These are phyloP conservation scores for Myotis pilosus DNA, from an alignment of 2,797 vertebrate genomes.

Conservation along the genomic window DNA sequence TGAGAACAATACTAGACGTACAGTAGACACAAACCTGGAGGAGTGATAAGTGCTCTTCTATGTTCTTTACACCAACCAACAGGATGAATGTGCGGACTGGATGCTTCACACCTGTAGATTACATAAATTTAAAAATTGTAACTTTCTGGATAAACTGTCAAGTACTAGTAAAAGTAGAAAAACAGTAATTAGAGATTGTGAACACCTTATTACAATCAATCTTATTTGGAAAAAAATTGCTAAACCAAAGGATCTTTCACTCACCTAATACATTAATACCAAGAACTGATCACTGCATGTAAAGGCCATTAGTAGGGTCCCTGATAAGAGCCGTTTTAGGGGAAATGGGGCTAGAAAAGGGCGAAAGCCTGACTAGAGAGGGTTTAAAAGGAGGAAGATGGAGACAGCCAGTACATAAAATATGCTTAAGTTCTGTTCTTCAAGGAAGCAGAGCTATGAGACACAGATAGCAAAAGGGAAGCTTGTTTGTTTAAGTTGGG, in stretches of 20 bases:
- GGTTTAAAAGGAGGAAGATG: background rate
- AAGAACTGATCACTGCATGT: background rate
- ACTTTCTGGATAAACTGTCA: background rate
- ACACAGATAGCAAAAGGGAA: background rate
- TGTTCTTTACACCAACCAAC: slow-evolving; percentile 91
- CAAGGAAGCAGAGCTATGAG: background rate
- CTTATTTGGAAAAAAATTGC: background rate
- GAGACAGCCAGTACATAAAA: background rate
- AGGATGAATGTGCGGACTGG: slow-evolving; percentile 90
- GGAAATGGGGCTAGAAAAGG: background rate
- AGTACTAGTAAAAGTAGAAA: background rate
- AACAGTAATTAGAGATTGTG: background rate
- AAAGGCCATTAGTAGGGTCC: background rate
- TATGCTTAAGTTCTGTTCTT: background rate
- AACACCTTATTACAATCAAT: background rate
- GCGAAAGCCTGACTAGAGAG: background rate
- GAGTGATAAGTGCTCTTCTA: slow-evolving; percentile 87
- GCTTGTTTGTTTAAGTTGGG: background rate
- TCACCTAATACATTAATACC: background rate
- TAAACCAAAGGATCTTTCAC: background rate
- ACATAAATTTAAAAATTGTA: slow-evolving; percentile 19
- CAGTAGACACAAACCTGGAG: slow-evolving; percentile 85
- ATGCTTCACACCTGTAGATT: slow-evolving; percentile 88
- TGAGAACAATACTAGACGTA: background rate
- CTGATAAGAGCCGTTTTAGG: background rate